These are phyloP conservation scores for Setophaga coronata DNA, from an alignment of 2,113 vertebrate species.

Conservation along the genomic window DNA sequence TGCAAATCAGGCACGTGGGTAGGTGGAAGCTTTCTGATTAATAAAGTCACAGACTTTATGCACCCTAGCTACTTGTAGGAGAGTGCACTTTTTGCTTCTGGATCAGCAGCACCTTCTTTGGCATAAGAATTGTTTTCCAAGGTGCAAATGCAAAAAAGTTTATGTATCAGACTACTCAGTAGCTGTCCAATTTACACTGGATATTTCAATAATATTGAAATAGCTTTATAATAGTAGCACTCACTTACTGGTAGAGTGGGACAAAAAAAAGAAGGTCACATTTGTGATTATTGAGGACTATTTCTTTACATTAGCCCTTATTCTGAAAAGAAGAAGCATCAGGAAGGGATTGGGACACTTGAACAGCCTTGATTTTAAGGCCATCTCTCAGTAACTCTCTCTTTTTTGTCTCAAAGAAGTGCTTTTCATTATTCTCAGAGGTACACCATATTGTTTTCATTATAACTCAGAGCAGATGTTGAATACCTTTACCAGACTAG, in stretches of 20 bases:
- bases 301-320: background rate
- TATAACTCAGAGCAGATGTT: background rate
- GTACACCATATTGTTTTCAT: background rate
- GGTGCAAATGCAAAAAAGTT: background rate
- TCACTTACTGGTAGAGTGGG: background rate
- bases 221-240: background rate
- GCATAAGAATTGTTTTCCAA: background rate
- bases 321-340: background rate
- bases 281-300: background rate
- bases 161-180: background rate
- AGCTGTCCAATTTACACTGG: background rate
- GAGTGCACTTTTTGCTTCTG: background rate
- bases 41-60: background rate
- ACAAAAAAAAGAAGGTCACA: background rate
- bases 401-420: background rate
- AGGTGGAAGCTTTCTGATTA: background rate
- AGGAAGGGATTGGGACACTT: background rate
- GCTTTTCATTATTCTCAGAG: background rate
- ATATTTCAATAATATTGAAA: background rate
- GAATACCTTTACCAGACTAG: background rate
- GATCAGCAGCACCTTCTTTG: background rate
- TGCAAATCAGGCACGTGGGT: background rate
- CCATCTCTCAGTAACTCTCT: background rate
- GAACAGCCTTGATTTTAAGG: background rate
- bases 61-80: background rate